Conservation (phyloP, 2,113 vertebrate genomes). For the Columba janthina region DNA sequence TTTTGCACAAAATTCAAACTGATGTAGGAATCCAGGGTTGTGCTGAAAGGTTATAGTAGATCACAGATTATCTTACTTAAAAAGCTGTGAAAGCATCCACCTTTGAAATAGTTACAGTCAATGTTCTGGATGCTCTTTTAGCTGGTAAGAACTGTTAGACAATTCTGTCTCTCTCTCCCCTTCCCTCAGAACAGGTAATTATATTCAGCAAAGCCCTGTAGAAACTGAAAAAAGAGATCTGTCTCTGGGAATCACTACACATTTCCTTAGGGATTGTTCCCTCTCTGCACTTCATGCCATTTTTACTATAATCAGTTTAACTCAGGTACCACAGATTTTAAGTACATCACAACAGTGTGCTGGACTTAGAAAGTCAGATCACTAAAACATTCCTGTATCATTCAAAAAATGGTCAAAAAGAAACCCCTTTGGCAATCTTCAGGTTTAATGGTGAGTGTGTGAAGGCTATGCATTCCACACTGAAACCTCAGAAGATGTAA, state of each 20-base stretch:
- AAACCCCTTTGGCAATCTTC: background rate
- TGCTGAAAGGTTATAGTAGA: background rate
- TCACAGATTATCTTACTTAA: background rate
- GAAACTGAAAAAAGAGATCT: background rate
- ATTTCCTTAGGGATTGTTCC: background rate
- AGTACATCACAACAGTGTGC: fast-evolving
- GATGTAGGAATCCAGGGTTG: background rate
- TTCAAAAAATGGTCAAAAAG: background rate
- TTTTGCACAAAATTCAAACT: background rate
- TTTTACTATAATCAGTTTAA: background rate
- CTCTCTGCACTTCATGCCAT: background rate
- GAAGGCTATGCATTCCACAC: background rate
- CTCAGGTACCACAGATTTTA: background rate
- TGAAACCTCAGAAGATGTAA: background rate
- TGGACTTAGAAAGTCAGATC: background rate
- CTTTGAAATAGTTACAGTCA: background rate
- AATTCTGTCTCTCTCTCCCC: background rate
- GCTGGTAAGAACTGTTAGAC: background rate
- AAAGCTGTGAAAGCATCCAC: background rate
- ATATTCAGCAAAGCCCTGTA: background rate
- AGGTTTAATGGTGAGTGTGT: background rate
- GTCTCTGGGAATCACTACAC: background rate
- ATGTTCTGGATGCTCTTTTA: background rate
- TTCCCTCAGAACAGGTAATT: background rate
- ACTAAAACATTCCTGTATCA: background rate